A percentile compares a stretch with the other conserved stretches of the same genome.
These are phyloP conservation scores for Hyposmocoma kahamanoa DNA, from an alignment of 1,140 invertebrate genomes.

Conservation along the genomic window DNA sequence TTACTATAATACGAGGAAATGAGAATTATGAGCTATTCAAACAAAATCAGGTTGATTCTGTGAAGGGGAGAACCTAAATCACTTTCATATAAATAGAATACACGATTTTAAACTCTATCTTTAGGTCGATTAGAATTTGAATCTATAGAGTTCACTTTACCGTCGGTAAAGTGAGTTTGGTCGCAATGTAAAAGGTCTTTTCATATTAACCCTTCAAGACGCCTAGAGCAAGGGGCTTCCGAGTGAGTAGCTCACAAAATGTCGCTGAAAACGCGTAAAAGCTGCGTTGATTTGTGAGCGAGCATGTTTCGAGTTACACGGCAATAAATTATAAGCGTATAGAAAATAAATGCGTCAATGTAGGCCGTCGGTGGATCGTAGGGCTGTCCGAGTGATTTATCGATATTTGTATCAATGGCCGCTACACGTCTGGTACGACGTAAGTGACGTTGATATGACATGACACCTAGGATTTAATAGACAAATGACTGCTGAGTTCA, in stretches of 20 bases:
- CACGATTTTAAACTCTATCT: not conserved
- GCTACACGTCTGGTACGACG: not conserved
- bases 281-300: constrained; percentile 43
- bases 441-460: too few relatives aligned
- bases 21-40: constrained; percentile 31
- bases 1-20: constrained; percentile 20
- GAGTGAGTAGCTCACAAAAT: constrained; percentile 34
- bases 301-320: constrained; percentile 47
- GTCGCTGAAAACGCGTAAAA: constrained; percentile 36
- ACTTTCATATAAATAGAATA: not conserved
- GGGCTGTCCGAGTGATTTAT: constrained; percentile 52
- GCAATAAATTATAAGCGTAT: constrained; percentile 58
- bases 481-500: too few relatives aligned
- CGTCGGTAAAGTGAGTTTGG: constrained; percentile 10
- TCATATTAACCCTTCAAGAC: constrained; percentile 25
- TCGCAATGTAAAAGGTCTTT: constrained; percentile 18
- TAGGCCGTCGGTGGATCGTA: constrained; percentile 28
- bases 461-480: not conserved
- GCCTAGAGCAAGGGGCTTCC: constrained; percentile 16
- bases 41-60: constrained; percentile 17
- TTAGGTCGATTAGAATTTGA: not conserved
- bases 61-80: not conserved
- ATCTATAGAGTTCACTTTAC: constrained; percentile 2
- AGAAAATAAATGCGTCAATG: constrained; percentile 54
- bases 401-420: constrained; percentile 16